Conservation (phyloP, 2,113 vertebrate species). For the Lampris megalopsis region DNA sequence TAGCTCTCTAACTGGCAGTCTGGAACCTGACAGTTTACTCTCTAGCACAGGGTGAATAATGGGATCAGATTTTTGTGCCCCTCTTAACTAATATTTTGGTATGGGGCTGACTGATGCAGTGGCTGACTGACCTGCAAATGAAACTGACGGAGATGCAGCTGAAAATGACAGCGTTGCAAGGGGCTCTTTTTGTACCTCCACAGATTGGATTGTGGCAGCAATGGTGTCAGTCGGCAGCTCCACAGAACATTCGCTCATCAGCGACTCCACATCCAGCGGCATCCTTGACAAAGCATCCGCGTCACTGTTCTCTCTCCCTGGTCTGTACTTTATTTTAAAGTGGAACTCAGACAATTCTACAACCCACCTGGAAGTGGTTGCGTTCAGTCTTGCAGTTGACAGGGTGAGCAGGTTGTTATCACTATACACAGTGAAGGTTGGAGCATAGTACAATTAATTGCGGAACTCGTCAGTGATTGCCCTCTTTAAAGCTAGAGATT, state of each 20-base stretch:
- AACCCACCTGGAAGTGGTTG: no score
- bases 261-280: no score
- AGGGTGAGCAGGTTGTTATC: no score
- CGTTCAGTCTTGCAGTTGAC: no score
- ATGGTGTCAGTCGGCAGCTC: conserved; percentile 6
- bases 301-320: background rate
- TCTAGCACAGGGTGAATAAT: background rate
- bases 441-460: no score
- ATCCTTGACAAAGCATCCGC: background rate
- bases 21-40: background rate
- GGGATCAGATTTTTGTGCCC: conserved; percentile 2
- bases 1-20: conserved; percentile 6
- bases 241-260: no score
- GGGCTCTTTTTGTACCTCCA: conserved; percentile 11
- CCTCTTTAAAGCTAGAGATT: no score
- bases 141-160: conserved; percentile 7
- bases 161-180: conserved; percentile 3
- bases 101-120: background rate
- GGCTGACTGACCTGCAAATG: background rate
- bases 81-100: conserved; percentile 3
- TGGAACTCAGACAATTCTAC: no score
- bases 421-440: no score
- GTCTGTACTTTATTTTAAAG: no score
- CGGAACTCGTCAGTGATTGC: no score
- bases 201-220: conserved; percentile 5